These are phyloP conservation scores for Anarhynchus alexandrinus DNA, from an alignment of 2,113 vertebrate species.

Conservation along the genomic window DNA sequence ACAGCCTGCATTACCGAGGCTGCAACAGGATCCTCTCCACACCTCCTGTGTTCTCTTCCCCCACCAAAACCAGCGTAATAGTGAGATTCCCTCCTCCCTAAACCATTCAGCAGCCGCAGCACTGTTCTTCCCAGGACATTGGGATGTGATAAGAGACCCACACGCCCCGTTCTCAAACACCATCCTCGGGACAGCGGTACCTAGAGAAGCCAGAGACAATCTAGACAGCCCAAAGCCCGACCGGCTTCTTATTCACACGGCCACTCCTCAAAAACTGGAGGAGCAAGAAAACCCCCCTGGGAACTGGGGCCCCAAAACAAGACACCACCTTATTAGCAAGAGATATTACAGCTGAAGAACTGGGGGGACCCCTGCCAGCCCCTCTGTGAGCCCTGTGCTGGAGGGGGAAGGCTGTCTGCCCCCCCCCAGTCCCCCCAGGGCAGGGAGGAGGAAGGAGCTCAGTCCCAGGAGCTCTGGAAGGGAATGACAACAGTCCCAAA, in stretches of 20 bases:
- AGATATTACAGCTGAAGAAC: accelerated
- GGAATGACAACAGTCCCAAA: background rate
- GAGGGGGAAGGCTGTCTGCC: background rate
- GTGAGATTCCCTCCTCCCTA: background rate
- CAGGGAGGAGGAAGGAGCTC: background rate
- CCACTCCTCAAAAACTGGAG: background rate
- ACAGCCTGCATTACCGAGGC: no score
- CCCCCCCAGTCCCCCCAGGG: background rate
- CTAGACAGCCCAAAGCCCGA: background rate
- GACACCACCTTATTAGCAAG: background rate
- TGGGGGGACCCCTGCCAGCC: background rate
- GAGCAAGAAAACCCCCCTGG: background rate
- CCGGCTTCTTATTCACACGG: background rate
- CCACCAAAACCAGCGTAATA: accelerated
- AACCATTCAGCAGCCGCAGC: accelerated
- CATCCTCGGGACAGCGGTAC: background rate
- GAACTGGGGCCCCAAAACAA: background rate
- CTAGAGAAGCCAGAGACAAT: background rate
- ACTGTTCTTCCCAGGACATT: accelerated
- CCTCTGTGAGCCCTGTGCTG: background rate
- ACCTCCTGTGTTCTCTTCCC: accelerated
- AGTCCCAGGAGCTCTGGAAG: background rate
- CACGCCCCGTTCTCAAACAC: accelerated
- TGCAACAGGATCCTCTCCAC: background rate
- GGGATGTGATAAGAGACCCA: background rate